These are phyloP conservation scores for Chelon auratus DNA, from an alignment of 2,797 vertebrate species.

Conservation along the genomic window DNA sequence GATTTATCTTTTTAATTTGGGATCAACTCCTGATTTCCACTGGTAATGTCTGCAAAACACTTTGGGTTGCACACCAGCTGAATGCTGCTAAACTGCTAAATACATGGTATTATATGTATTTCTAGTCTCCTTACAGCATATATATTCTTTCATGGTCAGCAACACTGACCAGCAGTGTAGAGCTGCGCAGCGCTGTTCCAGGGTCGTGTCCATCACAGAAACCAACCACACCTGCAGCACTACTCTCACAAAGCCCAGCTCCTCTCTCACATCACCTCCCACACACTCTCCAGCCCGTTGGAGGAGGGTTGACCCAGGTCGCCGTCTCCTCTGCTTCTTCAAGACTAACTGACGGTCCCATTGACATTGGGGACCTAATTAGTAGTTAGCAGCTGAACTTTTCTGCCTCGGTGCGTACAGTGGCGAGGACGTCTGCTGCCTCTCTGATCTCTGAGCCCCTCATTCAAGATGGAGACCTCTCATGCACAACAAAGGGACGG, in stretches of 20 bases:
- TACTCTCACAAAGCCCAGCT: conserved; percentile 13
- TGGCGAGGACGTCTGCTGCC: conserved; percentile 31
- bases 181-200: neutral
- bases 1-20: no score
- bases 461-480: conserved; percentile 54
- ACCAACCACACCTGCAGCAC: conserved; percentile 23
- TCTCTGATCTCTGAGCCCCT: conserved; percentile 62
- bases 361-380: conserved; percentile 74
- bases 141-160: neutral
- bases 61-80: no score
- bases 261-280: neutral
- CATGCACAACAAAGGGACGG: conserved; percentile 45
- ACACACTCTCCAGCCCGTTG: conserved; percentile 18
- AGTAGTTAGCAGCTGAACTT: conserved; percentile 64
- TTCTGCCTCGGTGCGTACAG: conserved; percentile 18
- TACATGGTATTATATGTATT: no score
- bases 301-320: conserved; percentile 50
- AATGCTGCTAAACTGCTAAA: no score
- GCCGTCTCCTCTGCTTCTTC: conserved; percentile 45
- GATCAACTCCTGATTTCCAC: no score
- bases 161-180: neutral
- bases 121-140: neutral
- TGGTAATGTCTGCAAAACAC: no score
- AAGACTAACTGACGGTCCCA: conserved; percentile 49
- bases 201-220: conserved; percentile 1